Evolutionary conservation across 2,888 invertebrate genomes (phyloP).

Genomic region (Eristalinus sepulchralis): DNA sequence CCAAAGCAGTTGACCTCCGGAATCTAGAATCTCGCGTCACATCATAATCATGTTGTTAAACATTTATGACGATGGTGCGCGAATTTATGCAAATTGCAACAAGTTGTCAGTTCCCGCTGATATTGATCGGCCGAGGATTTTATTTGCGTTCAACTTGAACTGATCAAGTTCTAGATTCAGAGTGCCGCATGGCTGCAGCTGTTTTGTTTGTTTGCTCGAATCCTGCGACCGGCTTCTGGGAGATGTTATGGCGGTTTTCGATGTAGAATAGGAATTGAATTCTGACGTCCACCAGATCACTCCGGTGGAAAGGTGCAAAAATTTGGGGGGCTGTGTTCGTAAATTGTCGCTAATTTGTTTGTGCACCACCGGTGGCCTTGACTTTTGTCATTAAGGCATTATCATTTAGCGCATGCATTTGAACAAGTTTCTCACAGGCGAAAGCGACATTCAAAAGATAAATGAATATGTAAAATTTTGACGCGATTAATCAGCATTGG

Average conservation of each 20-base stretch:
- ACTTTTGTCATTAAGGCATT: conserved; percentile 50
- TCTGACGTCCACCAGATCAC: neutral
- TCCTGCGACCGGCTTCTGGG: conserved; percentile 19
- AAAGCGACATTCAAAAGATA: conserved; percentile 3
- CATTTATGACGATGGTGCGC: conserved; percentile 62
- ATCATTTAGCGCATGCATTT: conserved; percentile 40
- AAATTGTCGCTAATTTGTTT: conserved; percentile 28
- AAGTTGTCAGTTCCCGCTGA: conserved; percentile 22
- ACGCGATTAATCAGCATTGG: conserved; percentile 17
- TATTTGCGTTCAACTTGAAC: conserved; percentile 53
- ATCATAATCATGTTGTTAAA: conserved; percentile 52
- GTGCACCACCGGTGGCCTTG: conserved; percentile 41
- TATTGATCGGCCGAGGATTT: conserved; percentile 41
- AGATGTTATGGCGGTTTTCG: conserved; percentile 40
- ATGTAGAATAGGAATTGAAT: conserved; percentile 33
- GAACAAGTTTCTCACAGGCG: neutral
- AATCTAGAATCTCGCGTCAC: conserved; percentile 52
- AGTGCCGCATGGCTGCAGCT: conserved; percentile 37
- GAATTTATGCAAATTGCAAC: conserved; percentile 69
- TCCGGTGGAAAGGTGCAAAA: conserved; percentile 17
- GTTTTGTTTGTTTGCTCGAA: conserved; percentile 9
- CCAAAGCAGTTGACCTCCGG: conserved; percentile 67
- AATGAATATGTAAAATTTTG: conserved; percentile 32
- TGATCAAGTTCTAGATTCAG: conserved; percentile 65
- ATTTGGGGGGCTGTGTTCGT: conserved; percentile 7